Evolutionary conservation across 2,113 vertebrate genomes (phyloP).

Genomic region (Otolemur garnettii): DNA sequence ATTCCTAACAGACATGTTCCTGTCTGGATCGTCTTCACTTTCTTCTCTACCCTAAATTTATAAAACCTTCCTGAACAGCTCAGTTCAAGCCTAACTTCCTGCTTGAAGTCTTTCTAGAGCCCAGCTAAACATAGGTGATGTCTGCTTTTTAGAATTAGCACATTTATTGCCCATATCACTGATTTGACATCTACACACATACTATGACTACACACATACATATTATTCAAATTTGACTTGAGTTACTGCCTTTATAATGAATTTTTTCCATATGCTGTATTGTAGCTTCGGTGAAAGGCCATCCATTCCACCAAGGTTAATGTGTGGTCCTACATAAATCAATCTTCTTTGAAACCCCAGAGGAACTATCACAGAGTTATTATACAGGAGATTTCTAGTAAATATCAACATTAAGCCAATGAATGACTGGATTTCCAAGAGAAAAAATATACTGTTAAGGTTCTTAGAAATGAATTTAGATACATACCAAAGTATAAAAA

Average conservation of each 20-base stretch:
- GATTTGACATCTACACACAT: not conserved
- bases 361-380: not conserved
- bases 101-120: not conserved
- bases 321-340: not conserved
- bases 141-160: not conserved
- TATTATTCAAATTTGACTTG: not conserved
- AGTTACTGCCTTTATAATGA: not conserved
- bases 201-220: not conserved
- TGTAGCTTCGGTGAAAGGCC: not conserved
- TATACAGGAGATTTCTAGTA: not conserved
- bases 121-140: not conserved
- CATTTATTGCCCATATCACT: not conserved
- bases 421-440: not conserved
- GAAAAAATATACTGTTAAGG: not conserved
- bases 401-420: slow-evolving; percentile 12
- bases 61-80: not conserved
- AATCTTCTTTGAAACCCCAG: not conserved
- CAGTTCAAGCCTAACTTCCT: slow-evolving; percentile 13
- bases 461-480: slow-evolving; percentile 30
- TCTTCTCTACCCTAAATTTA: not conserved
- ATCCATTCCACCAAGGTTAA: not conserved
- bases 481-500: not conserved
- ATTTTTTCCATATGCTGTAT: not conserved
- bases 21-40: not conserved
- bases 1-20: not conserved